Conservation (phyloP, 2,797 vertebrate species). For the Ctenosaura bakeri region DNA sequence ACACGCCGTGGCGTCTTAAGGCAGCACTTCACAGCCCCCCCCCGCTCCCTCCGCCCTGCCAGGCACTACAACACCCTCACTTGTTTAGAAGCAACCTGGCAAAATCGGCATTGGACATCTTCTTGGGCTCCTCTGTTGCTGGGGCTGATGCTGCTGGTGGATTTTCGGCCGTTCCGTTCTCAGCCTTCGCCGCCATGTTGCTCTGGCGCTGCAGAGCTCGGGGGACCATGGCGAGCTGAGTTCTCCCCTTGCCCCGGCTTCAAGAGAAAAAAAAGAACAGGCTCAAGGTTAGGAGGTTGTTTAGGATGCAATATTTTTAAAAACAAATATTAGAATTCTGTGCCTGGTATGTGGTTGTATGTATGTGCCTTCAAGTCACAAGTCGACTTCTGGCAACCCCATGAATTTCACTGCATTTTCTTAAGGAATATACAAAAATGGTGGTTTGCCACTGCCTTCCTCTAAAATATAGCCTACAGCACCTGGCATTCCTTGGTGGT, state of each 20-base stretch:
- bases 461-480: no score
- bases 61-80: slow-evolving; percentile 76
- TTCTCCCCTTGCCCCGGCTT: slow-evolving; percentile 94
- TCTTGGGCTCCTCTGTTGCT: slow-evolving; percentile 78
- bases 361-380: no score
- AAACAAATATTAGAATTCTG: no score
- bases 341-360: no score
- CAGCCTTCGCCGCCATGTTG: slow-evolving; percentile 77
- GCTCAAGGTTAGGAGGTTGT: background rate
- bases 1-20: slow-evolving; percentile 86
- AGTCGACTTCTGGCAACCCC: no score
- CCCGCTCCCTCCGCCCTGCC: slow-evolving; percentile 43
- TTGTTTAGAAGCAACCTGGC: slow-evolving; percentile 94
- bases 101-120: slow-evolving; percentile 98
- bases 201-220: slow-evolving; percentile 89
- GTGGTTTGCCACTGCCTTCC: no score
- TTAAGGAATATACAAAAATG: no score
- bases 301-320: no score
- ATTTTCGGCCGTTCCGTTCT: slow-evolving; percentile 88
- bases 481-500: no score
- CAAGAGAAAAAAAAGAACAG: background rate
- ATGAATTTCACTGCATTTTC: no score
- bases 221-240: slow-evolving; percentile 92
- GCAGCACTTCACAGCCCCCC: slow-evolving; percentile 78
- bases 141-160: slow-evolving; percentile 52